These are phyloP conservation scores for Euspilapteryx auroguttella DNA, from an alignment of 2,888 invertebrate species.

Conservation along the genomic window DNA sequence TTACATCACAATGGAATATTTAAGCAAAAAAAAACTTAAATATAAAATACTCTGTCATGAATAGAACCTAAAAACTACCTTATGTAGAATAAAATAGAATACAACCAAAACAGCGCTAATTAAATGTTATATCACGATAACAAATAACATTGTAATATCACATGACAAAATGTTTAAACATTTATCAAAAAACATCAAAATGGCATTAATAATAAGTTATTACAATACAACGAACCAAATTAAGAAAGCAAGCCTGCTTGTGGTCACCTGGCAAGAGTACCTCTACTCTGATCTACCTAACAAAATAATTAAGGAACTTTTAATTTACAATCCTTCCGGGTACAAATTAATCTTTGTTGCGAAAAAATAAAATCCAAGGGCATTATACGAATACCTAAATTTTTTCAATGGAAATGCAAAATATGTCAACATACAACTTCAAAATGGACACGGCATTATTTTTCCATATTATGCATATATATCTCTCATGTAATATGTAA, in stretches of 20 bases:
- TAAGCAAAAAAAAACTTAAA: background rate
- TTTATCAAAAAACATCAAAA: conserved; percentile 25
- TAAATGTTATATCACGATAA: conserved; percentile 40
- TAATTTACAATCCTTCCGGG: no score
- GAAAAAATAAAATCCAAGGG: no score
- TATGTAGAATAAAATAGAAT: conserved; percentile 8
- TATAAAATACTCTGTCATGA: conserved; percentile 3
- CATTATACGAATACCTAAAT: no score
- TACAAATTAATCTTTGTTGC: conserved; percentile 8
- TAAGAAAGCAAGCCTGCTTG: conserved; percentile 7
- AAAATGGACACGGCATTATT: no score
- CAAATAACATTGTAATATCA: conserved; percentile 59
- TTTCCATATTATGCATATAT: background rate
- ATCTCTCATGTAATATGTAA: background rate
- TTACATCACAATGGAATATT: no score
- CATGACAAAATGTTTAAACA: conserved; percentile 48
- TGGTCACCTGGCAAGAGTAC: no score
- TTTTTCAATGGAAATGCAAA: no score
- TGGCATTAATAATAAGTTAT: conserved; percentile 18
- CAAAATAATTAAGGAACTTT: no score
- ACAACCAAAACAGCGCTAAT: conserved; percentile 8
- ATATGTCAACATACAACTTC: no score
- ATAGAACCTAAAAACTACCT: background rate
- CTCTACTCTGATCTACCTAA: no score
- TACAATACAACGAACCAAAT: conserved; percentile 5